Evolutionary conservation across 2,888 invertebrate genomes (phyloP).

Genomic region (Hypselothyrea guttata): DNA sequence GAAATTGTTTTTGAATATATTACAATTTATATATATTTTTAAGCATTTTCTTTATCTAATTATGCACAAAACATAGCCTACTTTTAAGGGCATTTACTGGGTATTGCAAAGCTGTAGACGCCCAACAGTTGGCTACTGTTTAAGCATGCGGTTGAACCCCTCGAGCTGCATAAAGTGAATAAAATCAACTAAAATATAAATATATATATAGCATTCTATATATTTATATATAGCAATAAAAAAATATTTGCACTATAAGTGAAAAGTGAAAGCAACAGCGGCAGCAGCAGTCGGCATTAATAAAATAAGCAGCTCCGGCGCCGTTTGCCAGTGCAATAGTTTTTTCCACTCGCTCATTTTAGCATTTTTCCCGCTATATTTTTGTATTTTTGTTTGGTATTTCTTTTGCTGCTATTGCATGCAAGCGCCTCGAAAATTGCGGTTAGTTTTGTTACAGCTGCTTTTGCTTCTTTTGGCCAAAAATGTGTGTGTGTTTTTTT

Average conservation of each 20-base stretch:
- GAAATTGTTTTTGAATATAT: too few relatives aligned
- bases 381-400: constrained; percentile 18
- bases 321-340: constrained; percentile 33
- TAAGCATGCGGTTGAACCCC: constrained; percentile 17
- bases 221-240: constrained; percentile 39
- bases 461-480: constrained; percentile 45
- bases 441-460: constrained; percentile 61
- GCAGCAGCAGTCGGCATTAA: constrained; percentile 45
- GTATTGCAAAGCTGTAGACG: constrained; percentile 5
- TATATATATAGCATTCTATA: constrained; percentile 32
- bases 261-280: constrained; percentile 36
- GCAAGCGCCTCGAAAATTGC: constrained; percentile 78
- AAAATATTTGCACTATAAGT: constrained; percentile 29
- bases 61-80: not conserved
- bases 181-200: constrained; percentile 53
- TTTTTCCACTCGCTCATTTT: constrained; percentile 7
- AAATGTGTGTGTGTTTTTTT: constrained; percentile 14
- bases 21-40: not conserved
- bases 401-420: constrained; percentile 57
- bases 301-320: constrained; percentile 59
- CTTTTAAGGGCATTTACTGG: not conserved
- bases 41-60: not conserved
- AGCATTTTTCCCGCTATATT: constrained; percentile 4
- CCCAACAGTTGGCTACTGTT: constrained; percentile 44
- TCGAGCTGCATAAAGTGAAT: constrained; percentile 51